Conservation (phyloP, 2,797 vertebrate genomes). For the Dallia pectoralis region DNA sequence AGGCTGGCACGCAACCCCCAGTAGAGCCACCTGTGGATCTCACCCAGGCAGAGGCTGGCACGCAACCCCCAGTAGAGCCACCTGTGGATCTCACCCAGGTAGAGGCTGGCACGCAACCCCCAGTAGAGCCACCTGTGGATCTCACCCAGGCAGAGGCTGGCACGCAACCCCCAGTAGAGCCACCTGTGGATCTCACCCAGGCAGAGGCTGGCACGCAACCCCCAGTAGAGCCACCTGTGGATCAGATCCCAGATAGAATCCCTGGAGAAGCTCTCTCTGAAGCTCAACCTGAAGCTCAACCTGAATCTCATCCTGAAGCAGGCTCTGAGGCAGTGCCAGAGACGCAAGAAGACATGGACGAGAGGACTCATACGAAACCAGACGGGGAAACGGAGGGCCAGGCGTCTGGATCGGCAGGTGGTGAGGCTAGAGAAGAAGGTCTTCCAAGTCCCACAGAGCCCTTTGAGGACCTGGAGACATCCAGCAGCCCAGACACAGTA, state of each 20-base stretch:
- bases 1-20: not conserved
- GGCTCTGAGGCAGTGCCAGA: not conserved
- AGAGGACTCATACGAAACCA: constrained; percentile 35
- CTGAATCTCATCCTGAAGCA: not conserved
- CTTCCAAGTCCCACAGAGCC: constrained; percentile 42
- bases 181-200: constrained; percentile 1
- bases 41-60: not conserved
- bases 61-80: constrained; percentile 11
- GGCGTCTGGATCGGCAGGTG: constrained; percentile 38
- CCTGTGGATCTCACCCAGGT: constrained; percentile 18
- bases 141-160: not conserved
- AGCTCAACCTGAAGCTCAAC: not conserved
- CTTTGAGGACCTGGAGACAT: constrained; percentile 29
- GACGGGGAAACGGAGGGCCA: constrained; percentile 39
- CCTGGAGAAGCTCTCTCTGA: not conserved
- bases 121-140: constrained; percentile 26
- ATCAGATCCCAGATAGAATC: constrained; percentile 9
- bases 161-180: constrained; percentile 12
- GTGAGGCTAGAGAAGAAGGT: constrained; percentile 30
- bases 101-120: not conserved
- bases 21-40: constrained; percentile 29
- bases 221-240: constrained; percentile 22
- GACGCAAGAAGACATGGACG: constrained; percentile 22
- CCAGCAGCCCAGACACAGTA: constrained; percentile 39
- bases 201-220: not conserved